Conservation (phyloP, 37 sponge, comb jelly and placozoan species). For the Corticium candelabrum region DNA sequence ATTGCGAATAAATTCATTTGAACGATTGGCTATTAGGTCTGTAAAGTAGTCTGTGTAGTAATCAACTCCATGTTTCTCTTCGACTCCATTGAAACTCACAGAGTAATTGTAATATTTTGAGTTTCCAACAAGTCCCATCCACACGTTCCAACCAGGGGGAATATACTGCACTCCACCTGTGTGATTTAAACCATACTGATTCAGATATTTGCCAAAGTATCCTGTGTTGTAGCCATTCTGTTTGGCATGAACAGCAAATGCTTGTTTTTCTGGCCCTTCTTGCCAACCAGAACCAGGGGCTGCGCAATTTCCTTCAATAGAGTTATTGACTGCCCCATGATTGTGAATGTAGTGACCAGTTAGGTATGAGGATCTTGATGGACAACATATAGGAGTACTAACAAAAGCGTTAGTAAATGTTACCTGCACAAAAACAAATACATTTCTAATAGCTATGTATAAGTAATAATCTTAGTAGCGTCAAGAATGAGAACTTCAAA, state of each 20-base stretch:
- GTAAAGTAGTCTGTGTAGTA: slow-evolving; percentile 57
- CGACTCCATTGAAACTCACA: slow-evolving; percentile 29
- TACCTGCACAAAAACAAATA: too few relatives aligned
- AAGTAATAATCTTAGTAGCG: too few relatives aligned
- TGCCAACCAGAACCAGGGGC: slow-evolving; percentile 17
- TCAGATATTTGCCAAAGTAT: slow-evolving; percentile 59
- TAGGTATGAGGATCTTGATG: slow-evolving; percentile 50
- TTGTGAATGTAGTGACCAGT: slow-evolving; percentile 60
- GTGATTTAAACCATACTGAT: slow-evolving; percentile 26
- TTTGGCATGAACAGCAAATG: slow-evolving; percentile 36
- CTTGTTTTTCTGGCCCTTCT: background rate
- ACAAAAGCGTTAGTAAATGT: slow-evolving; percentile 52
- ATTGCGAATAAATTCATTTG: slow-evolving; percentile 27
- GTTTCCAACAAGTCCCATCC: slow-evolving; percentile 47
- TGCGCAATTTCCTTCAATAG: slow-evolving; percentile 58
- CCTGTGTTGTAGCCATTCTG: slow-evolving; percentile 46
- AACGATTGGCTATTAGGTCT: slow-evolving; percentile 48
- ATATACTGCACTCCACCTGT: background rate
- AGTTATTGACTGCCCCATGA: slow-evolving; percentile 10
- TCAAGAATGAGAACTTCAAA: too few relatives aligned
- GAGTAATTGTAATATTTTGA: slow-evolving; percentile 39
- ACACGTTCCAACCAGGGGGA: slow-evolving; percentile 60
- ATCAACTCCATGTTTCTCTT: slow-evolving; percentile 16
- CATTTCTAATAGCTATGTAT: too few relatives aligned
- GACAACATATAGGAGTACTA: slow-evolving; percentile 73